Conservation (phyloP, 2,113 vertebrate species). For the Oncorhynchus keta region DNA sequence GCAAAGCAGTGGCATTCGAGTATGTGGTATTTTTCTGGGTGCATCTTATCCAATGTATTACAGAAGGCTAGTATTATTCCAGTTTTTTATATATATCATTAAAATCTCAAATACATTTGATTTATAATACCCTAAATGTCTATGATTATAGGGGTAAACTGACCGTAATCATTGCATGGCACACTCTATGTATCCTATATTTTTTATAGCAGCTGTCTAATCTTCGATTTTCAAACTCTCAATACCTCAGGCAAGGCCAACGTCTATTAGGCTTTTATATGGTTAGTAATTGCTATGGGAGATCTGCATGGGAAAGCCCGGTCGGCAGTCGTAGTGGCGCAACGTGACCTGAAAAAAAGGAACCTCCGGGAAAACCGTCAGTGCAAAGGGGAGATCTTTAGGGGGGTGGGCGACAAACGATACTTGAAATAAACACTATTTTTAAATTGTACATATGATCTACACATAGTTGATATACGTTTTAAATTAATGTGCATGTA, state of each 20-base stretch:
- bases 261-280: neutral
- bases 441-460: neutral
- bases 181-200: too few relatives aligned
- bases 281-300: slow-evolving; percentile 33
- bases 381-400: slow-evolving; percentile 46
- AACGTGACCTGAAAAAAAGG: slow-evolving; percentile 87
- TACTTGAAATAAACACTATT: neutral
- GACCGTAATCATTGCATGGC: too few relatives aligned
- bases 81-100: too few relatives aligned
- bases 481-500: too few relatives aligned
- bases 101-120: too few relatives aligned
- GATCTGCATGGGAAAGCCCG: slow-evolving; percentile 80
- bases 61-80: too few relatives aligned
- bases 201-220: too few relatives aligned
- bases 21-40: too few relatives aligned
- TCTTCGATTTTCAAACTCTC: neutral
- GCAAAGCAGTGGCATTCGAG: too few relatives aligned
- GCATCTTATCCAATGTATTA: too few relatives aligned
- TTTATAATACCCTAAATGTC: too few relatives aligned
- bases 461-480: neutral
- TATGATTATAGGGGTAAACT: too few relatives aligned
- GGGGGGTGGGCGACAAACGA: slow-evolving; percentile 43
- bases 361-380: slow-evolving; percentile 95
- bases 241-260: neutral
- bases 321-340: slow-evolving; percentile 71